phyloP scores from a whole-genome alignment of 2,113 vertebrate species.

The Brachionichthys hirsutus region DNA sequence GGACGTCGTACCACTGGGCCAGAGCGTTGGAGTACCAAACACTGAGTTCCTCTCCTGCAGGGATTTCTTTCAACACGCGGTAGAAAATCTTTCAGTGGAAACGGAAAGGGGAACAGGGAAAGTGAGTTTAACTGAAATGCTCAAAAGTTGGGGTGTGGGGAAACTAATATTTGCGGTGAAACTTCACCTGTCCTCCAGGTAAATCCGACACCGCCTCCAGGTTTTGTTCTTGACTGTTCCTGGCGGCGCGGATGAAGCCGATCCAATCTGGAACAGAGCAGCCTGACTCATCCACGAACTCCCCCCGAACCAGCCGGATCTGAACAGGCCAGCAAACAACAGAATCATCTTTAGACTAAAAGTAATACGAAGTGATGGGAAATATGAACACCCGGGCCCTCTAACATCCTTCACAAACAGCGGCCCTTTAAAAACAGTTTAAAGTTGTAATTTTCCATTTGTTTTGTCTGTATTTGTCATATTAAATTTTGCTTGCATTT shows the following conservation, averaged over 20 bases:
- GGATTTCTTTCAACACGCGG: slow-evolving; percentile 87
- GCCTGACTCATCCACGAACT: slow-evolving; percentile 92
- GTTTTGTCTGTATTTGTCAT: background rate
- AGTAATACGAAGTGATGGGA: background rate
- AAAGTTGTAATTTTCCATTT: background rate
- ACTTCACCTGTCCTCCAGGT: slow-evolving; percentile 93
- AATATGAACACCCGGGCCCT: background rate
- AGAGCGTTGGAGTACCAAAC: slow-evolving; percentile 95
- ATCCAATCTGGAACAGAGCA: slow-evolving; percentile 92
- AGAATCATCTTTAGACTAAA: too few species aligned
- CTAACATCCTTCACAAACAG: background rate
- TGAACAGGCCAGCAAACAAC: slow-evolving; percentile 44
- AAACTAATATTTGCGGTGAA: background rate
- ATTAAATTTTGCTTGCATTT: background rate
- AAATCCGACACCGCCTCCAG: slow-evolving; percentile 93
- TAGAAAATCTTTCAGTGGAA: slow-evolving; percentile 86
- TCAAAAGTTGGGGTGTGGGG: too few species aligned
- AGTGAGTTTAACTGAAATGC: too few species aligned
- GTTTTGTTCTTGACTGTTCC: slow-evolving; percentile 93
- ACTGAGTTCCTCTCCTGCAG: slow-evolving; percentile 91
- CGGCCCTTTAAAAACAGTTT: background rate
- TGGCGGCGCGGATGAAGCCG: slow-evolving; percentile 92
- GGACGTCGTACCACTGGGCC: slow-evolving; percentile 96
- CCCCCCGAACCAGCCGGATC: slow-evolving; percentile 91
- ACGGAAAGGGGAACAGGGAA: background rate